Evolutionary conservation across 2,797 vertebrate species (phyloP).

Genomic region (Hoplostethus atlanticus): DNA sequence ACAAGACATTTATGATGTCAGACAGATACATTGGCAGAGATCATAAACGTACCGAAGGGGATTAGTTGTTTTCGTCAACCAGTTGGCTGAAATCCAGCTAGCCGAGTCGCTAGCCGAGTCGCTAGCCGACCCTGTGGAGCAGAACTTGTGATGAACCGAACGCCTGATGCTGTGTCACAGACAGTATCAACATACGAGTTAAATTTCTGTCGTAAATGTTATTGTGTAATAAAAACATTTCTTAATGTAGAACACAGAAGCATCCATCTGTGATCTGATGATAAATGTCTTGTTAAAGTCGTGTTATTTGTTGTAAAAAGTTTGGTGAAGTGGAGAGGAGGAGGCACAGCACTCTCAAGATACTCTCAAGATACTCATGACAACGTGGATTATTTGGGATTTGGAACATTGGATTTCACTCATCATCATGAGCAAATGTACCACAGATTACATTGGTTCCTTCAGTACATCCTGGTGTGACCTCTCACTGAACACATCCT

Average conservation of each 20-base stretch:
- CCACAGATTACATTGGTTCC: no score
- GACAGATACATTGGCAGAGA: conserved; percentile 46
- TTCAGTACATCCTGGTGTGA: no score
- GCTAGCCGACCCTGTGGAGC: background rate
- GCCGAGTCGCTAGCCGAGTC: no score
- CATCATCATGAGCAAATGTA: no score
- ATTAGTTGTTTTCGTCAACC: conserved; percentile 5
- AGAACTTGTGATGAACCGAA: background rate
- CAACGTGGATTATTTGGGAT: no score
- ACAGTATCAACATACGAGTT: background rate
- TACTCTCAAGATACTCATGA: no score
- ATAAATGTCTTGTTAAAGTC: background rate
- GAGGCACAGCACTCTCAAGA: no score
- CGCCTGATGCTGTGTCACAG: background rate
- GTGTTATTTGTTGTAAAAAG: background rate
- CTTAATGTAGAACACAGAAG: background rate
- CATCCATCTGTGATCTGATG: background rate
- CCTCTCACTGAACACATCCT: no score
- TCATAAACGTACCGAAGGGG: conserved; percentile 32
- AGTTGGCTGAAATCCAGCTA: background rate
- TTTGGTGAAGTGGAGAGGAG: no score
- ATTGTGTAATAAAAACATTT: background rate
- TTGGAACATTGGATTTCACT: no score
- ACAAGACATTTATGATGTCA: conserved; percentile 33
- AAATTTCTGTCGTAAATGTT: background rate